Base-by-base conservation (phyloP, 2,888 invertebrate species). In the Diaprepes abbreviatus region DNA sequence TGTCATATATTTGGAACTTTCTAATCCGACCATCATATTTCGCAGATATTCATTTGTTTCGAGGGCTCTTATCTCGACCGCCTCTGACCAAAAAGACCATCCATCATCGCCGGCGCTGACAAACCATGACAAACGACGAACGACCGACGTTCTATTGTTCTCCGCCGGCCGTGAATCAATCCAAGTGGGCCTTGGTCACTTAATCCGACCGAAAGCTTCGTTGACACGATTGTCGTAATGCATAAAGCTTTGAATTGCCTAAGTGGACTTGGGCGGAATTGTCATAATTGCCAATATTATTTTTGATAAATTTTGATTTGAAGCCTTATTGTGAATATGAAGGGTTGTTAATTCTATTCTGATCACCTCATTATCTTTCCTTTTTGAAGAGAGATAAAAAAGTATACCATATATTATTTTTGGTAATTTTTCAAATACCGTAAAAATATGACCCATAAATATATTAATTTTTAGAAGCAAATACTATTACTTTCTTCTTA, bases 171-270 rank as follows among this genome's bases (percentile, higher is more conserved):
- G 60, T 60, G 72, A 69, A 72, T 70, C 72, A 70, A 58, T 64
- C 65, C 64, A 59, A 69, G 58, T 69, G 69, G 69, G 33, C 69
- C 50, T 59, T 60, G 79, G 79, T 78, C 78, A 79, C 73, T 74
- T 79, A 79, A 79, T 79, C 79, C 78, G 70, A 74, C 54, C 74
- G 70, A 74, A 69, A 72, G 72, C 74, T 74, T 74, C 72, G 74
- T 57, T 75, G 76, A 76, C 78, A 77, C 77, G 78, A 76, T 45
- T 57, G n/a, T 65, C 57, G 28, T 52, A 50, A 63, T 52, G n/a
- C 48, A 36, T 48, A 21, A 35, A 35, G 21, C 33, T 63, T 63
- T 52, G 52, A 63, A 52, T 63, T 63, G 52, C 19, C 31, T 54
- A 52, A 63, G 63, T 52, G 52, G 40, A 28, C 1, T 57, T 38